A percentile compares a stretch with the other conserved stretches of the same genome.
Conservation (phyloP, 1,140 invertebrate species). For the Habropoda laboriosa region DNA sequence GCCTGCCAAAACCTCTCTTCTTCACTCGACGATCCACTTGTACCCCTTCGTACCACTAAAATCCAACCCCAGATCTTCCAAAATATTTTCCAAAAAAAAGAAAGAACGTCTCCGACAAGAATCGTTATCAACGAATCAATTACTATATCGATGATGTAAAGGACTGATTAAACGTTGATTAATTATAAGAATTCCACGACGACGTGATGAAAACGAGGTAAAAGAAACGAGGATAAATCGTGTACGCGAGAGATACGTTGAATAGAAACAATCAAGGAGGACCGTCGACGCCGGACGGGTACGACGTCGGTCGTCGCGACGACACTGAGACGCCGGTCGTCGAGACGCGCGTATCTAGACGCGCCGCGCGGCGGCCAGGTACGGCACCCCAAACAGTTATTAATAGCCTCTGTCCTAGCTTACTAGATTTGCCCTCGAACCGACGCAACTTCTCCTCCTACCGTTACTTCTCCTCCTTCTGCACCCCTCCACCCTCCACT, state of each 20-base stretch:
- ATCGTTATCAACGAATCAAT: too few relatives aligned
- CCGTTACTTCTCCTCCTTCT: too few relatives aligned
- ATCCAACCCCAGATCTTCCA: too few relatives aligned
- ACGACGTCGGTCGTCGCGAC: slow-evolving; percentile 80
- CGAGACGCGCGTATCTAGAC: slow-evolving; percentile 75
- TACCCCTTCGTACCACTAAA: too few relatives aligned
- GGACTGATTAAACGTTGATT: too few relatives aligned
- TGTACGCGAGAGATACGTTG: not conserved
- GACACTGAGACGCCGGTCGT: slow-evolving; percentile 80
- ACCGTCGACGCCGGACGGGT: slow-evolving; percentile 51
- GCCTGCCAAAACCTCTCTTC: not conserved
- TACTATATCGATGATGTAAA: too few relatives aligned
- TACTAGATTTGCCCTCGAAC: slow-evolving; percentile 81
- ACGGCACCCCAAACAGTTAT: slow-evolving; percentile 82
- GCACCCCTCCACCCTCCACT: not conserved
- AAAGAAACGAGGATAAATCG: not conserved
- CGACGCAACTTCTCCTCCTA: slow-evolving; percentile 58
- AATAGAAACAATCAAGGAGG: not conserved
- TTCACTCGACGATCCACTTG: not conserved
- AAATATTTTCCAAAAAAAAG: too few relatives aligned
- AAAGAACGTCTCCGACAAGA: too few relatives aligned
- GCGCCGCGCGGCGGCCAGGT: slow-evolving; percentile 77
- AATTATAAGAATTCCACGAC: not conserved
- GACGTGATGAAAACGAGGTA: too few relatives aligned
- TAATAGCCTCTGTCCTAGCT: slow-evolving; percentile 81